Evolutionary conservation across 2,797 vertebrate genomes (phyloP).

Genomic region (Numenius phaeopus): DNA sequence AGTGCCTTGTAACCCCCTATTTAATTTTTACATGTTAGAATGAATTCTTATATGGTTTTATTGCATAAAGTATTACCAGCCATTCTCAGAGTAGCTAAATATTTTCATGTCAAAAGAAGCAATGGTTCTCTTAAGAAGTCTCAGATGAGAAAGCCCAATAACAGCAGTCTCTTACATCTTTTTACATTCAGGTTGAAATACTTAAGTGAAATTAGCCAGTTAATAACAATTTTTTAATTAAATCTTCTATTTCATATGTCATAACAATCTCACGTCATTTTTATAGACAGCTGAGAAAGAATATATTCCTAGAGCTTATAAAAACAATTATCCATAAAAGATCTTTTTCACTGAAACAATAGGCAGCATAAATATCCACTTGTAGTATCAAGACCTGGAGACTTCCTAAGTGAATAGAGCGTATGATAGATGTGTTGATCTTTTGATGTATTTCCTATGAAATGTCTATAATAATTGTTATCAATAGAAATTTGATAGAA

Average conservation of each 20-base stretch:
- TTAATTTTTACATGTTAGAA: background rate
- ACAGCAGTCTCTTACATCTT: background rate
- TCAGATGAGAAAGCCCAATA: background rate
- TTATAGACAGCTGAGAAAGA: background rate
- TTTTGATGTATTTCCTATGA: background rate
- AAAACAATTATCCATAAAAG: background rate
- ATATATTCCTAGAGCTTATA: background rate
- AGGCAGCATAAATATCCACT: background rate
- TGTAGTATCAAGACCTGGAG: background rate
- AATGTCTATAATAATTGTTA: background rate
- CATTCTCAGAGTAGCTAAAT: background rate
- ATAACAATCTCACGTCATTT: background rate
- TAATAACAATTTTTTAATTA: background rate
- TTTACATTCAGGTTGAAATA: background rate
- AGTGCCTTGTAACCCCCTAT: background rate
- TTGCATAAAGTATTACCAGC: background rate
- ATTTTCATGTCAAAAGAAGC: background rate
- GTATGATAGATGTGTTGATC: background rate
- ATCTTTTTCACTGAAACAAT: background rate
- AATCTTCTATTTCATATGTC: background rate
- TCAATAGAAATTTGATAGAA: background rate
- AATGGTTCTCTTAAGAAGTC: background rate
- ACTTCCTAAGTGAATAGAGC: background rate
- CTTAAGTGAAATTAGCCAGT: background rate
- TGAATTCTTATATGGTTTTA: background rate